Evolutionary conservation across 2,113 vertebrate genomes (phyloP), one percentile per base, ranked within the genome.

Genomic region (Cephalopterus ornatus): DNA sequence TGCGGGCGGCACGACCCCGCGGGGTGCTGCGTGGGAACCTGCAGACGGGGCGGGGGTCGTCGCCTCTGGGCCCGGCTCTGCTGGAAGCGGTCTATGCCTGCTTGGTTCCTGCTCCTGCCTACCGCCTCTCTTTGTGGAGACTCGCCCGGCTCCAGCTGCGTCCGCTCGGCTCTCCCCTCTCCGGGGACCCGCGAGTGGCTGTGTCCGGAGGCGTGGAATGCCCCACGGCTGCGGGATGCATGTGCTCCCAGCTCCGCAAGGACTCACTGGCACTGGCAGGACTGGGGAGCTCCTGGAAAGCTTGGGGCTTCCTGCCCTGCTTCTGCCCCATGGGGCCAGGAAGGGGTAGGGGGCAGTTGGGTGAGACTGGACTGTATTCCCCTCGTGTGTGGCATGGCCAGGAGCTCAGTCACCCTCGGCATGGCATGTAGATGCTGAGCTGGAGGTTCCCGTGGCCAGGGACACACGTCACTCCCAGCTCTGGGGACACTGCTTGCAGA

Each of bases 191-290:
- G 33, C 15, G 35, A 37, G 67, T 10, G 67, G 12, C 91, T 5
- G 37, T 67, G 87, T 65, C 44, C 1, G 2, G 50, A 71, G 66
- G 50, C 3, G 8, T 22, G 46, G 72, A 24, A 37, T 74, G 61
- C 30, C 41, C 80, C 59, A 37, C 3, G 6, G 53, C 42, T 63
- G n/a, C 0, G 5, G 50, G 65, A 27, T 0, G 0, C 10, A 0
- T 56, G 83, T 39, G 32, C 23, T 79, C 41, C 41, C 61, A 8
- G n/a, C 32, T 80, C 77, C 16, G 1, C 21, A 26, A 63, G n/a
- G n/a, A 22, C 11, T 27, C 5, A 4, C 39, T 55, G 84, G 39
- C 39, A n/a, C 20, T 41, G 39, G 17, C 33, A 28, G 26, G 53
- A 33, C 41, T 58, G 47, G 32, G 14, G 24, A 14, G 6, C 20